Evolutionary conservation across 2,888 invertebrate species (phyloP).

Genomic region (Leptothorax acervorum): DNA sequence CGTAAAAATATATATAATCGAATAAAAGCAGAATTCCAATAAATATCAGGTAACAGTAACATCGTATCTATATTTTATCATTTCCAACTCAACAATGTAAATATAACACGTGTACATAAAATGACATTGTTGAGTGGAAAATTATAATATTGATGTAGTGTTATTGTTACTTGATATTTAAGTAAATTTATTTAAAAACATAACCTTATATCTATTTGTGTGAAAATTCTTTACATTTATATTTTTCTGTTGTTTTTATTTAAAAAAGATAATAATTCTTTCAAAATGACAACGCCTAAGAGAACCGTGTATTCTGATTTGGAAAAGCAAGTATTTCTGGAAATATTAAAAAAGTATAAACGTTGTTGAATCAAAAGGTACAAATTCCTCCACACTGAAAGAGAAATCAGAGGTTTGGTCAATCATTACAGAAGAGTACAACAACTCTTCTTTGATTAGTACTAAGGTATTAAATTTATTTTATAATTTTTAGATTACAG

Average conservation of each 20-base stretch:
- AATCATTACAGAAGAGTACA: neutral
- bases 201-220: neutral
- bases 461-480: slow-evolving; percentile 16
- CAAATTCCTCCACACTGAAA: neutral
- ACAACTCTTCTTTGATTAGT: slow-evolving; percentile 6
- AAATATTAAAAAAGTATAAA: neutral
- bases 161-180: neutral
- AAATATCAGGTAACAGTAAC: no score
- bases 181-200: slow-evolving; percentile 5
- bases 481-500: slow-evolving; percentile 4
- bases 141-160: neutral
- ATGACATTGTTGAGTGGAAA: neutral
- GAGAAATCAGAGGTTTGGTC: neutral
- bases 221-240: neutral
- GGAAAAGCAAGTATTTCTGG: neutral
- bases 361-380: slow-evolving; percentile 1
- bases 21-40: no score
- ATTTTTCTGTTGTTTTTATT: neutral
- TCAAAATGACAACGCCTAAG: neutral
- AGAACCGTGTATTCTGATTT: neutral
- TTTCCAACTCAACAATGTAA: no score
- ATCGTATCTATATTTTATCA: no score
- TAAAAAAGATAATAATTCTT: no score
- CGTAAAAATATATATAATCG: no score
- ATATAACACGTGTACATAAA: neutral